phyloP scores from a whole-genome alignment of 2,113 vertebrate species.

The Pelvicachromis taeniatus region DNA sequence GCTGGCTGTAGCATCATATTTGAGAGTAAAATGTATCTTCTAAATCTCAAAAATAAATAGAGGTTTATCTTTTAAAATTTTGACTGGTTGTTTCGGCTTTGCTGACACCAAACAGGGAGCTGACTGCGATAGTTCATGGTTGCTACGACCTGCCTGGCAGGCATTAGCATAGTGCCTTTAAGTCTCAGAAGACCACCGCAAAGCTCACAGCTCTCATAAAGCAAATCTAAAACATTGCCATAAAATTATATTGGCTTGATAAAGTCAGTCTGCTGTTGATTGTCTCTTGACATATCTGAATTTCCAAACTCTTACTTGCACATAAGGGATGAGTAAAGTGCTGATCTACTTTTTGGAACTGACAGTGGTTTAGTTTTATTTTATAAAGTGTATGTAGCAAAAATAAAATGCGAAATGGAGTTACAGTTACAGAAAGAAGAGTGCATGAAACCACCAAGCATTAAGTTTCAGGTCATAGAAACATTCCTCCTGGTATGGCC shows the following conservation, averaged over 20 bases:
- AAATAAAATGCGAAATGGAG: neutral
- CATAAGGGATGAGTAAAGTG: neutral
- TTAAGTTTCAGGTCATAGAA: slow-evolving; percentile 41
- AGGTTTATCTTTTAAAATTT: neutral
- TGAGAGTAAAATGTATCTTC: neutral
- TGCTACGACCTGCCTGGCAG: neutral
- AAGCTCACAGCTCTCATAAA: neutral
- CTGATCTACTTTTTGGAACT: neutral
- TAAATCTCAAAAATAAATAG: neutral
- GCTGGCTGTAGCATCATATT: neutral
- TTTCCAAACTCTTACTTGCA: neutral
- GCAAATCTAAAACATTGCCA: neutral
- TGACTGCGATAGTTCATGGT: neutral
- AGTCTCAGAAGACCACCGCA: neutral
- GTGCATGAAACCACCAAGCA: neutral
- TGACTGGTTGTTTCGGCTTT: neutral
- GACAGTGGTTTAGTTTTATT: neutral
- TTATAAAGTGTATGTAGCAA: neutral
- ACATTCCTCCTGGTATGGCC: slow-evolving; percentile 40
- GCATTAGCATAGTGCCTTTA: neutral
- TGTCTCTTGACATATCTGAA: slow-evolving; percentile 8
- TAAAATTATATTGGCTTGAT: neutral
- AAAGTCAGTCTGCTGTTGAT: neutral
- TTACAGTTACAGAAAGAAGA: neutral
- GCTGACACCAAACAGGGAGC: neutral